Evolutionary conservation across 37 sponge, comb jelly and placozoan genomes (phyloP).

Genomic region (Crambe crambe): DNA sequence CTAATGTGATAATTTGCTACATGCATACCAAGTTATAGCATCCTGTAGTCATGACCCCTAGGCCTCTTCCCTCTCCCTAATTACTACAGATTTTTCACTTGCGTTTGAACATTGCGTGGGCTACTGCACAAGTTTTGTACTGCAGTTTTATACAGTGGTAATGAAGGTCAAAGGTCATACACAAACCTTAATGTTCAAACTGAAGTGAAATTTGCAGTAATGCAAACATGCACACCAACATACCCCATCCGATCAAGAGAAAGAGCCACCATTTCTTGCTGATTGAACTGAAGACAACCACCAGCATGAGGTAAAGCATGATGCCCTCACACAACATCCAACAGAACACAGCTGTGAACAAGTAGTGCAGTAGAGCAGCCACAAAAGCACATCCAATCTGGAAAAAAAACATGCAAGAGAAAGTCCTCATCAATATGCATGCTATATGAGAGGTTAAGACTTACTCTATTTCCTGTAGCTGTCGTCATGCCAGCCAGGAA

Average conservation of each 20-base stretch:
- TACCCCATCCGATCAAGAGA: conserved; percentile 52
- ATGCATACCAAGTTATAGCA: no score
- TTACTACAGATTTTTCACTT: no score
- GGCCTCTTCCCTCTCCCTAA: no score
- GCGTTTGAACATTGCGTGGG: no score
- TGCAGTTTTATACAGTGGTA: no score
- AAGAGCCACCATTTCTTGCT: conserved; percentile 64
- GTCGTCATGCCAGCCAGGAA: background rate
- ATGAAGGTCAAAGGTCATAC: no score
- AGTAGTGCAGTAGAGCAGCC: conserved; percentile 58
- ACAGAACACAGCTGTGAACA: conserved; percentile 53
- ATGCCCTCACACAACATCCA: conserved; percentile 77
- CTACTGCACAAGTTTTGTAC: no score
- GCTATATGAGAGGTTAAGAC: background rate
- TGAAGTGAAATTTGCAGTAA: no score
- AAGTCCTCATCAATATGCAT: background rate
- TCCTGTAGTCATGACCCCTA: no score
- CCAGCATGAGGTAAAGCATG: conserved; percentile 68
- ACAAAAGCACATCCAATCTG: conserved; percentile 49
- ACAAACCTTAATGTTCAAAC: no score
- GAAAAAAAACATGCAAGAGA: background rate
- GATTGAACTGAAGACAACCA: conserved; percentile 48
- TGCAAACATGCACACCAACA: background rate
- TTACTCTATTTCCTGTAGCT: background rate
- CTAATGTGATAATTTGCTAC: no score